phyloP scores from a whole-genome alignment of 2,797 vertebrate genomes.

The Acomys russatus region DNA sequence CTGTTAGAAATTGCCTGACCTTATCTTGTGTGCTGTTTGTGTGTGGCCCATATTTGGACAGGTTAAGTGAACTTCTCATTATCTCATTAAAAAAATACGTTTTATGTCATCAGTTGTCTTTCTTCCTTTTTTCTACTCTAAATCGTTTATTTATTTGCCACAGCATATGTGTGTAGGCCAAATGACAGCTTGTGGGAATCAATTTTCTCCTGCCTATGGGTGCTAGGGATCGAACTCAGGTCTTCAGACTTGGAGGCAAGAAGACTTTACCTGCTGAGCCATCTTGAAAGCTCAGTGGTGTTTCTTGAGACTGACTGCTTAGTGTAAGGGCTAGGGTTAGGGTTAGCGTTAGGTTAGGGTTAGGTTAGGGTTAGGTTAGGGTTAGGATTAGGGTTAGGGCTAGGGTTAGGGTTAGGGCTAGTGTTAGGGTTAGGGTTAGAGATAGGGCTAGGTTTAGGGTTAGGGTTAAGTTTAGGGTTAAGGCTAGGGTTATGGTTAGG shows the following conservation, averaged over 20 bases:
- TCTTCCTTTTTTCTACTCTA: neutral
- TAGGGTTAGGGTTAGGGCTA: too few species aligned
- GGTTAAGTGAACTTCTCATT: neutral
- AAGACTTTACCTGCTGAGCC: neutral
- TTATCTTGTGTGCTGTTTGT: neutral
- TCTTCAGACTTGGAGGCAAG: neutral
- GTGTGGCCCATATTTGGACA: neutral
- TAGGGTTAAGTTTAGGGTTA: too few species aligned
- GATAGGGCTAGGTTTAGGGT: too few species aligned
- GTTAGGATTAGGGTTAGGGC: too few species aligned
- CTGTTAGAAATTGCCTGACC: neutral
- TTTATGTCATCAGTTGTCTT: neutral
- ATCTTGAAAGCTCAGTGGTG: neutral
- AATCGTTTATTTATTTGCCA: neutral
- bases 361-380: too few species aligned
- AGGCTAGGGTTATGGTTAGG: too few species aligned
- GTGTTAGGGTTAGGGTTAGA: too few species aligned
- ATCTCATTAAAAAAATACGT: neutral
- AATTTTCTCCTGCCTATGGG: neutral
- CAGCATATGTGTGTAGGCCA: neutral
- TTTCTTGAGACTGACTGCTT: neutral
- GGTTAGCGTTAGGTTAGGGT: too few species aligned
- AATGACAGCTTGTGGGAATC: neutral
- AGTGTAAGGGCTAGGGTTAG: neutral
- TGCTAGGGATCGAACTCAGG: neutral